These are phyloP conservation scores for Thinocorus orbignyianus DNA, from an alignment of 2,113 vertebrate species.

Conservation along the genomic window DNA sequence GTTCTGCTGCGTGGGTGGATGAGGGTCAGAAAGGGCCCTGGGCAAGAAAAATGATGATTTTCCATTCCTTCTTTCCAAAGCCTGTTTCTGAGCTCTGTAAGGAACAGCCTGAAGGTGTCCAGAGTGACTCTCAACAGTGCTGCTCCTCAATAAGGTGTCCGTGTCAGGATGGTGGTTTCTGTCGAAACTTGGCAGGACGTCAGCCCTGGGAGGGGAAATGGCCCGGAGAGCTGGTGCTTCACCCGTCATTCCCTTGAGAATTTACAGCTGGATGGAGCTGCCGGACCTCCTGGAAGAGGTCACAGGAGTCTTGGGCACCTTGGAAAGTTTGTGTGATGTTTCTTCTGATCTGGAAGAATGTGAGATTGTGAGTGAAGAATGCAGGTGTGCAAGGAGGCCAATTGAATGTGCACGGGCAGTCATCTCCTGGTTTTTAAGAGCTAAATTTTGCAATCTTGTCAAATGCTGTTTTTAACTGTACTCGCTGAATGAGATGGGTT, in stretches of 20 bases:
- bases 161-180: background rate
- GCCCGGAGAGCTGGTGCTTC: background rate
- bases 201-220: background rate
- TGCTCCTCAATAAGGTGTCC: background rate
- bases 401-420: background rate
- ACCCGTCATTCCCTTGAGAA: background rate
- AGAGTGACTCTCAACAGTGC: background rate
- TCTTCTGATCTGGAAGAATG: background rate
- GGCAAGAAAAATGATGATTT: background rate
- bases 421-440: background rate
- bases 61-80: background rate
- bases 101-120: background rate
- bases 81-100: background rate
- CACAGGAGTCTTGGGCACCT: fast-evolving
- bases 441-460: background rate
- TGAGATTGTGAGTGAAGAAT: background rate
- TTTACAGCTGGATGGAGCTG: background rate
- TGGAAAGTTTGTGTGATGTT: background rate
- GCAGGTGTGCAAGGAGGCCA: fast-evolving
- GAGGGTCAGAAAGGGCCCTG: too few relatives aligned
- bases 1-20: fast-evolving
- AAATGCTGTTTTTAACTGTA: background rate
- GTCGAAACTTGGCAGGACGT: fast-evolving
- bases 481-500: background rate
- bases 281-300: background rate